These are phyloP conservation scores for Agrenia bidenticulata DNA, from an alignment of 2,888 invertebrate genomes.

Conservation along the genomic window DNA sequence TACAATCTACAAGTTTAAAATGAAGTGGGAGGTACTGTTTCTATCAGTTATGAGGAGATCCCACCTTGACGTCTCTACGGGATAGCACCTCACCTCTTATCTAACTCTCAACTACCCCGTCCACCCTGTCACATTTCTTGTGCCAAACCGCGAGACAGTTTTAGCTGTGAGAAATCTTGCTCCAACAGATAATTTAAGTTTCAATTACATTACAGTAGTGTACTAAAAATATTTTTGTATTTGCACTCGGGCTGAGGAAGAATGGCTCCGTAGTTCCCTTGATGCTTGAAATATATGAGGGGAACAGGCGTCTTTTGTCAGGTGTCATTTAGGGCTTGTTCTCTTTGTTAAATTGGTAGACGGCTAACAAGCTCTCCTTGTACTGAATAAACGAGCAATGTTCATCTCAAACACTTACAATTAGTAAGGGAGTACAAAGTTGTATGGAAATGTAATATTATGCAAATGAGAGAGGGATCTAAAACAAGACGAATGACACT, in stretches of 20 bases:
- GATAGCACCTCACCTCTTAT: conserved; percentile 18
- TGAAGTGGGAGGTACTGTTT: conserved; percentile 1
- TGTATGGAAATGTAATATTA: not conserved
- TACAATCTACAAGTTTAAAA: not conserved
- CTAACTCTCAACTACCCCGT: conserved; percentile 13
- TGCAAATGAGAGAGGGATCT: not conserved
- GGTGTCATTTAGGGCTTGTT: not conserved
- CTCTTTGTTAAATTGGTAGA: not conserved
- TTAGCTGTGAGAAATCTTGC: conserved; percentile 7
- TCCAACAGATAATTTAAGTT: not conserved
- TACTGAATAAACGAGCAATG: no score
- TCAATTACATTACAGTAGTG: not conserved
- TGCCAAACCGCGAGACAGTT: conserved; percentile 1
- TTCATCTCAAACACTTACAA: not conserved
- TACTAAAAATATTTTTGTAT: no score
- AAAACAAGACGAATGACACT: not conserved
- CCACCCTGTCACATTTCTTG: conserved; percentile 9
- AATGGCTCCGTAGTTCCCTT: no score
- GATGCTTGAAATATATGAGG: no score
- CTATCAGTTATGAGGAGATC: conserved; percentile 16
- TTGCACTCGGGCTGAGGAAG: no score
- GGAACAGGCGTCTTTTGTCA: conserved; percentile 1
- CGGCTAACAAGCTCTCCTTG: not conserved
- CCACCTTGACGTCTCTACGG: conserved; percentile 35
- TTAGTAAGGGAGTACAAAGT: not conserved